phyloP scores from a whole-genome alignment of 2,797 vertebrate species.

The Arrhamphus sclerolepis region DNA sequence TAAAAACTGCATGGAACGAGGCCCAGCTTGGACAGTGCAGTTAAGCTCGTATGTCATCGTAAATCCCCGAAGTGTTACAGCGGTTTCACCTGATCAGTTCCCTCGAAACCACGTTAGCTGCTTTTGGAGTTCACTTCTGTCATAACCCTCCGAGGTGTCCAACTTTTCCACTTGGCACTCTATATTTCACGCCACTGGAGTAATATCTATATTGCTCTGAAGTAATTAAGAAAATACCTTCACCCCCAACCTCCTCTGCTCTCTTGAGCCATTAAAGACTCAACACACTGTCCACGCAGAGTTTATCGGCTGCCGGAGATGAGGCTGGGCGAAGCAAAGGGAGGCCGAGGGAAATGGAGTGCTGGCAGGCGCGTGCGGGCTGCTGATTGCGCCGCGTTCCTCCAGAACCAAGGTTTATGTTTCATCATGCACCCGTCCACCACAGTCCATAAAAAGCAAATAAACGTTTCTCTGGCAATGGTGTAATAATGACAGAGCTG shows the following conservation, averaged over 20 bases:
- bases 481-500: conserved; percentile 72
- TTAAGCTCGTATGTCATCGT: conserved; percentile 58
- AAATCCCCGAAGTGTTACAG: conserved; percentile 53
- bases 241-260: conserved; percentile 17
- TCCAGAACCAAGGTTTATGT: conserved; percentile 73
- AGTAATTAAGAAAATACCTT: conserved; percentile 69
- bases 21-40: conserved; percentile 39
- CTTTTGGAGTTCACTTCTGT: conserved; percentile 53
- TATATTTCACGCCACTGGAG: conserved; percentile 35
- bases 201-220: conserved; percentile 60
- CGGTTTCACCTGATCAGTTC: conserved; percentile 65
- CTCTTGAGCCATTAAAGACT: conserved; percentile 42
- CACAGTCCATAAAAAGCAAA: conserved; percentile 77
- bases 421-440: conserved; percentile 67
- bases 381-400: conserved; percentile 64
- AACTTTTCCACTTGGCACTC: conserved; percentile 46
- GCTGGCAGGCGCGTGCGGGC: conserved; percentile 51
- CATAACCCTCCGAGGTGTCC: conserved; percentile 53
- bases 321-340: conserved; percentile 15
- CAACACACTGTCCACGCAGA: conserved; percentile 30
- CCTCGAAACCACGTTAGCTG: conserved; percentile 58
- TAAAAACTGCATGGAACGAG: conserved; percentile 35
- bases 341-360: conserved; percentile 40
- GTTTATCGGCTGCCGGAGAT: conserved; percentile 34
- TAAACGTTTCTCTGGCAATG: conserved; percentile 75